Evolutionary conservation across 2,113 vertebrate genomes (phyloP).

Genomic region (Chamaea fasciata): DNA sequence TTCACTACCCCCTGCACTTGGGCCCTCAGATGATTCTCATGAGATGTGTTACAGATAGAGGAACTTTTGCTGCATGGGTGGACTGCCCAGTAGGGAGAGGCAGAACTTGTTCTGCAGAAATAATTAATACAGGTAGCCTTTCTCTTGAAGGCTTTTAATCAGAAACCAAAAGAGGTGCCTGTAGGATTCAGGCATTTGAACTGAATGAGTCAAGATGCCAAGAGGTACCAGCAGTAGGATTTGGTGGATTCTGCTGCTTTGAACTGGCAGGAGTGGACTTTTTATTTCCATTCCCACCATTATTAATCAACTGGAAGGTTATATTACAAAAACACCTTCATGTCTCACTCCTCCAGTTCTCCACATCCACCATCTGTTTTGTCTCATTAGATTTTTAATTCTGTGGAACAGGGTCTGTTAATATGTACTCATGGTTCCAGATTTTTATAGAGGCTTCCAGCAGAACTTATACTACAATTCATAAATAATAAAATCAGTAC

Average conservation of each 20-base stretch:
- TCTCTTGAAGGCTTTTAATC: neutral
- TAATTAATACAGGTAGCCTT: neutral
- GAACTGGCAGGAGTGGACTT: neutral
- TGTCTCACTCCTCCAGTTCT: neutral
- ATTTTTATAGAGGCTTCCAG: neutral
- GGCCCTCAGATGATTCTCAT: neutral
- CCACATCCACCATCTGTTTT: neutral
- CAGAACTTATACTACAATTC: neutral
- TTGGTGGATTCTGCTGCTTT: neutral
- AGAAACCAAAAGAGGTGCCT: neutral
- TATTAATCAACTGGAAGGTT: neutral
- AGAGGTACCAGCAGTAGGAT: neutral
- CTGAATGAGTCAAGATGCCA: fast-evolving
- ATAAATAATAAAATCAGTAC: neutral
- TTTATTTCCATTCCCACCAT: neutral
- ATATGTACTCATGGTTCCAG: neutral
- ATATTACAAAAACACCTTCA: neutral
- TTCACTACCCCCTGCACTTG: neutral
- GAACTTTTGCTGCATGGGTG: neutral
- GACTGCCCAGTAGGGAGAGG: neutral
- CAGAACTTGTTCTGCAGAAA: neutral
- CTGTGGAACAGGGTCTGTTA: neutral
- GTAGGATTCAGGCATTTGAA: neutral
- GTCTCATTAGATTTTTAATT: neutral
- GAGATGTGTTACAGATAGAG: neutral